Evolutionary conservation across 2,113 vertebrate species (phyloP).

Genomic region (Pterocles orientalis): DNA sequence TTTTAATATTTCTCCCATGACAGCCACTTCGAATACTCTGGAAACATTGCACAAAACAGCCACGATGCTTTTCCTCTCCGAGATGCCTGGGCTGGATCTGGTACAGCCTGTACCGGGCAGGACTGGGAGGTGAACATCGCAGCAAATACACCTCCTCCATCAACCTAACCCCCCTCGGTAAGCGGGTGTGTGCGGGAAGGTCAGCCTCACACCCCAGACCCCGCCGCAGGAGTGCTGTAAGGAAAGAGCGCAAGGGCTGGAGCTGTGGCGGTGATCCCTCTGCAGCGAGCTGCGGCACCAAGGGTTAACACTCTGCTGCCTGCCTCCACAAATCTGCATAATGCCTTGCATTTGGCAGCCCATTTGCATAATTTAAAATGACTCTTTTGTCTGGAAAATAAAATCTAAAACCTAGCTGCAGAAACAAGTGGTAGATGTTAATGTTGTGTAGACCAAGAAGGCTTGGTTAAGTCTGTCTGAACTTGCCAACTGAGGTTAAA

Average conservation of each 20-base stretch:
- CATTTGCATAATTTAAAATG: constrained; percentile 50
- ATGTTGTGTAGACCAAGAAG: neutral
- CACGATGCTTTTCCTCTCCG: neutral
- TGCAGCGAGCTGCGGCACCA: neutral
- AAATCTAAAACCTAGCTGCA: constrained; percentile 4
- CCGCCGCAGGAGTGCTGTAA: fast-evolving
- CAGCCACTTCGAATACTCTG: neutral
- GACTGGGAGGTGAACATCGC: neutral
- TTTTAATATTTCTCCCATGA: neutral
- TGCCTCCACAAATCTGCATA: constrained; percentile 47
- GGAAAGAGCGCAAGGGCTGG: neutral
- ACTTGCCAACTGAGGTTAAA: neutral
- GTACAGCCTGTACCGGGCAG: neutral
- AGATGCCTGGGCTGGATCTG: neutral
- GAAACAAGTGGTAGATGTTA: neutral
- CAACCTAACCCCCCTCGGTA: neutral
- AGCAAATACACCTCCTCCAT: neutral
- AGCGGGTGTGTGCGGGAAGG: neutral
- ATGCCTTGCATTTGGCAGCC: constrained; percentile 13
- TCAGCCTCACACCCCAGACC: neutral
- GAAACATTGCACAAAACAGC: neutral
- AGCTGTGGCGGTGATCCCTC: fast-evolving
- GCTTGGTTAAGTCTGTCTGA: neutral
- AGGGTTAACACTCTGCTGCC: constrained; percentile 33
- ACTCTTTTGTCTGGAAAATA: constrained; percentile 52